Conservation (phyloP, 2,888 invertebrate species). For the Venustoraphidia nigricollis region DNA sequence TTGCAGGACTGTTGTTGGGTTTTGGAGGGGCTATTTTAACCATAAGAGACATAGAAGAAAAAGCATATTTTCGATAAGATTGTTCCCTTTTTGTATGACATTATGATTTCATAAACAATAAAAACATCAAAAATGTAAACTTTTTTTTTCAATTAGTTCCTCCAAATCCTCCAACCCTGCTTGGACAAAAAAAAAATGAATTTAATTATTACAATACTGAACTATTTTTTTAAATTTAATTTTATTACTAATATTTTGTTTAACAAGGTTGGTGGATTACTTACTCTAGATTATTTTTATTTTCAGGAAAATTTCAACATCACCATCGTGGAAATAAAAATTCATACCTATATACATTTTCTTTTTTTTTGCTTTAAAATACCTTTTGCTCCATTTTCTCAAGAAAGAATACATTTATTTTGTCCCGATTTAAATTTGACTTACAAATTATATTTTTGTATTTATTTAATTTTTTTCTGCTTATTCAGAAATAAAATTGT, state of each 20-base stretch:
- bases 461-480: slow-evolving; percentile 12
- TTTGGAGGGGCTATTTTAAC: slow-evolving; percentile 71
- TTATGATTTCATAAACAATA: slow-evolving; percentile 5
- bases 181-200: neutral
- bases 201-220: neutral
- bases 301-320: neutral
- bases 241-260: neutral
- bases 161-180: slow-evolving; percentile 7
- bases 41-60: slow-evolving; percentile 59
- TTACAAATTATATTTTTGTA: slow-evolving; percentile 13
- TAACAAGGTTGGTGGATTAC: slow-evolving; percentile 4
- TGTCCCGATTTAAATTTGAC: neutral
- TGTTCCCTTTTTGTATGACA: slow-evolving; percentile 17
- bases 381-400: too few species aligned
- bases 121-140: slow-evolving; percentile 2
- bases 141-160: slow-evolving; percentile 2
- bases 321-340: neutral
- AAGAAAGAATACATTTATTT: too few species aligned
- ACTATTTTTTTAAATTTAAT: neutral
- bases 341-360: neutral
- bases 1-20: slow-evolving; percentile 61
- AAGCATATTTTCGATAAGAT: slow-evolving; percentile 19
- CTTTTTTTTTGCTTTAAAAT: too few species aligned
- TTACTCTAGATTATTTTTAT: slow-evolving; percentile 1
- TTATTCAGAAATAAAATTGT: neutral